A percentile compares a stretch with the other conserved stretches of the same genome.
These are phyloP conservation scores for Sebastes steindachneri DNA, from an alignment of 2,797 vertebrate genomes.

Conservation along the genomic window DNA sequence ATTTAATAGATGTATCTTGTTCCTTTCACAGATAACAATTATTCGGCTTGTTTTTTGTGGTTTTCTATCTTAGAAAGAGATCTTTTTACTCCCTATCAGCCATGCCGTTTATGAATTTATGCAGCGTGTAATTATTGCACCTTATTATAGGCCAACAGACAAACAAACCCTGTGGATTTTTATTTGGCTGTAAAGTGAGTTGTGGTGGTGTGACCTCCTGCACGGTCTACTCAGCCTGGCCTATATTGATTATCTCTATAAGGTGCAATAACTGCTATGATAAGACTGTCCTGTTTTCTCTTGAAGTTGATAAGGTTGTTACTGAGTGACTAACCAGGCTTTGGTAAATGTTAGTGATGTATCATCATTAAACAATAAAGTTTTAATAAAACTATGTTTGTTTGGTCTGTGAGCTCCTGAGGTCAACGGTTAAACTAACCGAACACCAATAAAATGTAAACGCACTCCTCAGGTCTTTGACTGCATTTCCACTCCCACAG, in stretches of 20 bases:
- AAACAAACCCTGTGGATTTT: background rate
- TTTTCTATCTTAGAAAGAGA: background rate
- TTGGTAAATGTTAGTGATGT: constrained; percentile 26
- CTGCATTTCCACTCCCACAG: background rate
- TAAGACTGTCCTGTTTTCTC: constrained; percentile 59
- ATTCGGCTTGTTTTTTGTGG: background rate
- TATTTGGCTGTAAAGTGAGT: constrained; percentile 6
- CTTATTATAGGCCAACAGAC: background rate
- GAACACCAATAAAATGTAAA: background rate
- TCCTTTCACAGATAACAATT: background rate
- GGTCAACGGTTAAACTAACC: constrained; percentile 43
- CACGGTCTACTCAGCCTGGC: background rate
- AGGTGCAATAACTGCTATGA: constrained; percentile 40
- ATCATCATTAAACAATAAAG: constrained; percentile 42
- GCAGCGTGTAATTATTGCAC: background rate
- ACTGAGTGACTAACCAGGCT: constrained; percentile 65
- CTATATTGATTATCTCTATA: constrained; percentile 44
- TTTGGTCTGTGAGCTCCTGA: constrained; percentile 9
- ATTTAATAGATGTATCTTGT: background rate
- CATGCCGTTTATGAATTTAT: background rate
- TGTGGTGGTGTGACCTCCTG: background rate
- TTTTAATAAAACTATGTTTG: constrained; percentile 31
- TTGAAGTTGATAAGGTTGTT: constrained; percentile 72
- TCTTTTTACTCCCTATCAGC: background rate
- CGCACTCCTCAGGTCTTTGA: background rate